A percentile compares a stretch with the other conserved stretches of the same genome.
Evolutionary conservation across 2,888 invertebrate genomes (phyloP).

Genomic region (Protonemura montana): DNA sequence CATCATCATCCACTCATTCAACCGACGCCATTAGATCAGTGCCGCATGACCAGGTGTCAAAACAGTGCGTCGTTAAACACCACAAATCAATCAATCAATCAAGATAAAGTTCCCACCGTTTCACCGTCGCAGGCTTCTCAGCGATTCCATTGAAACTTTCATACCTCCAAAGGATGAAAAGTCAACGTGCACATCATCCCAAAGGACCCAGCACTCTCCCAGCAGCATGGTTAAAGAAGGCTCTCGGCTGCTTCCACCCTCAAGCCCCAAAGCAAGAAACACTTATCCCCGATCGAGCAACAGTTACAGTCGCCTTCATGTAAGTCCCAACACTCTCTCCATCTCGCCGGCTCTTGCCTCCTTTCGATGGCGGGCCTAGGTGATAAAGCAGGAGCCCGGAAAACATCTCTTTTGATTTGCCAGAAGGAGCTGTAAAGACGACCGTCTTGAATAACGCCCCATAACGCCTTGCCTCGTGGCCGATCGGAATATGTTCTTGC

Average conservation of each 20-base stretch:
- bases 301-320: background rate
- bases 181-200: background rate
- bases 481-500: background rate
- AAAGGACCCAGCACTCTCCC: background rate
- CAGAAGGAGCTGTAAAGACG: background rate
- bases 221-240: too few relatives aligned
- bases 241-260: too few relatives aligned
- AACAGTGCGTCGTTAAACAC: too few relatives aligned
- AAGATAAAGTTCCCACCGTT: too few relatives aligned
- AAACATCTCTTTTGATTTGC: conserved; percentile 4
- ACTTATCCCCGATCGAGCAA: background rate
- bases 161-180: too few relatives aligned
- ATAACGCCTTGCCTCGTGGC: background rate
- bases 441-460: background rate
- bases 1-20: too few relatives aligned
- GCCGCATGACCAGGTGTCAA: too few relatives aligned
- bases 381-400: background rate
- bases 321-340: background rate
- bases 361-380: background rate
- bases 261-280: too few relatives aligned
- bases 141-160: too few relatives aligned
- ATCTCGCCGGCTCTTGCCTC: background rate
- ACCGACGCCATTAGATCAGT: too few relatives aligned
- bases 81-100: too few relatives aligned
- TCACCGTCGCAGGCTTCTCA: too few relatives aligned